Base-by-base conservation (phyloP, 1,140 invertebrate species). In the Trichomalopsis sarcophagae region DNA sequence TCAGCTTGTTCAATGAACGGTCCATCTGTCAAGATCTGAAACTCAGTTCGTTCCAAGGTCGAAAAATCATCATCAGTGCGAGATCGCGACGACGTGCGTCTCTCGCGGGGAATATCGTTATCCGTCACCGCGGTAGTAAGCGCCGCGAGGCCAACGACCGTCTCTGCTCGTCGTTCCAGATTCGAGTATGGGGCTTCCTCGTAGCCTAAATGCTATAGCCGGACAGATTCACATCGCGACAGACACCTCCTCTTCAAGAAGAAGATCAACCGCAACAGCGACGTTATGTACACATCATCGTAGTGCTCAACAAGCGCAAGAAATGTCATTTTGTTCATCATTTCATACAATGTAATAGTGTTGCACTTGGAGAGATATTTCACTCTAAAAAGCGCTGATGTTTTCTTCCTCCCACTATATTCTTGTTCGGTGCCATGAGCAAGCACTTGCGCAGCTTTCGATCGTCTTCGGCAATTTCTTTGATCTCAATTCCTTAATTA, bases 141-240 rank as follows among this genome's bases (percentile, higher is more conserved):
- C 44, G 47, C 0, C n/a, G 27, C 10, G 69, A 81, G 80, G 84
- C 80, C 80, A 86, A 86, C 80, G 84, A 86, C 84, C 84, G 74
- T 75, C 44, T n/a, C 11, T 6, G 74, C 74, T 50, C 68, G 47
- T 66, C 80, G 84, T 86, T 86, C 84, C 84, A 86, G 84, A 86
- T 86, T 86, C 80, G 47, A 82, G 84, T 68, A 82, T 77, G 79
- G 80, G 80, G 73, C 80, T 86, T 82, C 80, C 81, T 86, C 80
- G 62, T 86, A 86, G 84, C 84, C 84, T 86, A 82, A 86, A 86
- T 86, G 82, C 71, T 85, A 85, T 85, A 82, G 79, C 79, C 30
- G 47, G 69, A 17, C 40, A 47, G 69, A 9, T 23, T 30, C n/a
- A n/a, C 44, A 47, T 14, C 23, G 13, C 76, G 36, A 10, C 21